Percentiles rank a stretch among this genome's conserved stretches.
Conservation (phyloP, 2,113 vertebrate species). For the Solenodon paradoxus region DNA sequence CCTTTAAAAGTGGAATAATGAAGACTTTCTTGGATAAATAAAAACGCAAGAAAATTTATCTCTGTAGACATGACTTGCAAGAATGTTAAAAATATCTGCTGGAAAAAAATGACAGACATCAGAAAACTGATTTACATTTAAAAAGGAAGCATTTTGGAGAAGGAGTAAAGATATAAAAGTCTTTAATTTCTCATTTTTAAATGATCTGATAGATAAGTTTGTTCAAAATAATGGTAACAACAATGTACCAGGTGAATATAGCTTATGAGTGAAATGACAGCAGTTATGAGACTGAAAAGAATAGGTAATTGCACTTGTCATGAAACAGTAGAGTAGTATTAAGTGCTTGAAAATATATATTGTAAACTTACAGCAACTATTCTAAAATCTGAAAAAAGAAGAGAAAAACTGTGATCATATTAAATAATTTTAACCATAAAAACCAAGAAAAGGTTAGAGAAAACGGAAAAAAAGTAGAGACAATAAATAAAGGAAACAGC, state of each 20-base stretch:
- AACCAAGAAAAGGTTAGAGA: neutral
- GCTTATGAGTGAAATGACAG: neutral
- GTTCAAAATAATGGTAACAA: neutral
- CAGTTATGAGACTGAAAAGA: neutral
- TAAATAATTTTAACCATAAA: neutral
- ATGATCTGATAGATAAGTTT: neutral
- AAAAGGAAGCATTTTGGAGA: neutral
- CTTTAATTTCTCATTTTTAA: neutral
- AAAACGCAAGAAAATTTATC: neutral
- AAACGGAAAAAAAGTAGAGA: neutral
- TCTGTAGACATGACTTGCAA: neutral
- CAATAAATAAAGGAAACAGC: neutral
- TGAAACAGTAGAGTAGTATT: neutral
- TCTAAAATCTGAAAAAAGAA: neutral
- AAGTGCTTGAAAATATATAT: neutral
- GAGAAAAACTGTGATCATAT: neutral
- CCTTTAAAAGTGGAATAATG: neutral
- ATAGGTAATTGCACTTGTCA: neutral
- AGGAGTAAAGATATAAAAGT: neutral
- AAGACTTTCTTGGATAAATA: neutral
- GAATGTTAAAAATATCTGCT: neutral
- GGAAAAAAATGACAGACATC: neutral
- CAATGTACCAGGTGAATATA: neutral
- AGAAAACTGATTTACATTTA: neutral
- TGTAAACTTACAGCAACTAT: neutral